Percentiles rank a stretch among this genome's conserved stretches.
These are phyloP conservation scores for Collichthys lucidus DNA, from an alignment of 2,113 vertebrate species.

Conservation along the genomic window DNA sequence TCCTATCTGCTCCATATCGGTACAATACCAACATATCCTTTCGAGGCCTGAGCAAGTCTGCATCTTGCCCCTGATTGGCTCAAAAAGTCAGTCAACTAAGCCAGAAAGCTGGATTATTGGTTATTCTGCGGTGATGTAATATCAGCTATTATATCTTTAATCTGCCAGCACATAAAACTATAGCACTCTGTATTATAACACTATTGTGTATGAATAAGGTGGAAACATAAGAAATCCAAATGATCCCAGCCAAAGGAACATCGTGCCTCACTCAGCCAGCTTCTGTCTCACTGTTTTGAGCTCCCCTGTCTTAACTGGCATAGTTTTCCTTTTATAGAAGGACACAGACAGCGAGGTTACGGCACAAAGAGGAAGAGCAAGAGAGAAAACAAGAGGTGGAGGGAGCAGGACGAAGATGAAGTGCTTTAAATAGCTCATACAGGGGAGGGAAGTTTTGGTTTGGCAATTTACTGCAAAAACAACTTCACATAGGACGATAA, in stretches of 20 bases:
- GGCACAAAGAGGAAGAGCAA: conserved; percentile 7
- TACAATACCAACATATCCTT: too few relatives aligned
- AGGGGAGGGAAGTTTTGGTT: conserved; percentile 53
- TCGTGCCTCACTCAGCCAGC: conserved; percentile 13
- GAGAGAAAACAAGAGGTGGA: conserved; percentile 22
- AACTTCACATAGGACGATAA: conserved; percentile 71
- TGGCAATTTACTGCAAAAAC: conserved; percentile 71
- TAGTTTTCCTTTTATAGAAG: conserved; percentile 82
- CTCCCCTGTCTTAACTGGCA: conserved; percentile 48
- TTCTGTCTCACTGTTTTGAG: conserved; percentile 29
- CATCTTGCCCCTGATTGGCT: not conserved
- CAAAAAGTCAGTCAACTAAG: not conserved
- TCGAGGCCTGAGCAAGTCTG: too few relatives aligned
- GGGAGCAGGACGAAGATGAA: conserved; percentile 26
- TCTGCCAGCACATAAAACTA: not conserved
- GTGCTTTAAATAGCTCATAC: conserved; percentile 55
- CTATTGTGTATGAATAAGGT: not conserved
- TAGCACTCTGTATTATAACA: not conserved
- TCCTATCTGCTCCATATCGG: too few relatives aligned
- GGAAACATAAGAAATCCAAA: conserved; percentile 40
- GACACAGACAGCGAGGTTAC: conserved; percentile 41
- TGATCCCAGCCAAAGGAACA: conserved; percentile 31
- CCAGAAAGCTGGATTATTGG: not conserved
- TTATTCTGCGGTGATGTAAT: not conserved
- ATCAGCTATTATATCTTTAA: not conserved